Conservation (phyloP, 2,797 vertebrate genomes). For the Microctenopoma lineatum region DNA sequence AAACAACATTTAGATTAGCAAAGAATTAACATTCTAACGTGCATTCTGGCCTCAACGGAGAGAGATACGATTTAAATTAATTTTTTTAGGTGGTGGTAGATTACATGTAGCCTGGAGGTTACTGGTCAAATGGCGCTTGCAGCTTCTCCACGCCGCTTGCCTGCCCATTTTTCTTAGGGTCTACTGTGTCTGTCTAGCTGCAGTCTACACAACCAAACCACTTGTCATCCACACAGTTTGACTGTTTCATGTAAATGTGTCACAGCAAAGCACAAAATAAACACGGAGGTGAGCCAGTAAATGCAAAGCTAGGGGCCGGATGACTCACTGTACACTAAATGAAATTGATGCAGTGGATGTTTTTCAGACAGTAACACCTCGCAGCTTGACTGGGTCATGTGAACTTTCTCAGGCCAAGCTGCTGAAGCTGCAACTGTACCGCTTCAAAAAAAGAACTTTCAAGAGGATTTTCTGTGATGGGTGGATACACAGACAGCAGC, state of each 20-base stretch:
- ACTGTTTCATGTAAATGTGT: conserved; percentile 7
- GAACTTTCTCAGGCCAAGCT: background rate
- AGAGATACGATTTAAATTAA: background rate
- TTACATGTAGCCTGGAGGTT: conserved; percentile 50
- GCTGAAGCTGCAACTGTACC: background rate
- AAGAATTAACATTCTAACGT: too few relatives aligned
- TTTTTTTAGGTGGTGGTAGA: conserved; percentile 3
- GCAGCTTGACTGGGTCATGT: too few relatives aligned
- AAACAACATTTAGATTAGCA: too few relatives aligned
- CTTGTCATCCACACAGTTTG: conserved; percentile 8
- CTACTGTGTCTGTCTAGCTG: conserved; percentile 7
- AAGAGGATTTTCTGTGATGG: conserved; percentile 17
- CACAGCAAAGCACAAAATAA: background rate
- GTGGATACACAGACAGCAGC: conserved; percentile 29
- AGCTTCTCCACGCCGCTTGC: background rate
- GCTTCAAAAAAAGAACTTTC: background rate
- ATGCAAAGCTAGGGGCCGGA: background rate
- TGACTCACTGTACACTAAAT: background rate
- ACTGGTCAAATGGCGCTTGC: conserved; percentile 43
- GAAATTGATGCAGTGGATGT: background rate
- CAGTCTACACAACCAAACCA: conserved; percentile 19
- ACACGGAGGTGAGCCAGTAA: background rate
- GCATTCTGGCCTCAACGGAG: too few relatives aligned
- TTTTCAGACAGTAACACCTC: background rate
- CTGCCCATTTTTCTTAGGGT: background rate